phyloP scores from a whole-genome alignment of 2,888 invertebrate genomes.

The Mechanitis messenoides region DNA sequence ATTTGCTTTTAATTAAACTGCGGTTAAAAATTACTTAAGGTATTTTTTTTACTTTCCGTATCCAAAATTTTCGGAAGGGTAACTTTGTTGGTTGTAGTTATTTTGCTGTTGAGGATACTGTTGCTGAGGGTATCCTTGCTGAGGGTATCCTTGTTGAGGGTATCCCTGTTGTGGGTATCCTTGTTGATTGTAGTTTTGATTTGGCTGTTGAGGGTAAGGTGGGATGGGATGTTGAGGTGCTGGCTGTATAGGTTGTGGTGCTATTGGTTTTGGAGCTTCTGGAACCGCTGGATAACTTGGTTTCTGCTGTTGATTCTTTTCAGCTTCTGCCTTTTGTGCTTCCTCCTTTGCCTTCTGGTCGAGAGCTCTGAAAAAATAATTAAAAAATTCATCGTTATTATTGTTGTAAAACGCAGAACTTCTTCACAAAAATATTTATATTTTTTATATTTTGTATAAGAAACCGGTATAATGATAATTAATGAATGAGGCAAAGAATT shows the following conservation, averaged over 20 bases:
- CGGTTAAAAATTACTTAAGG: neutral
- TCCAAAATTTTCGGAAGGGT: constrained; percentile 27
- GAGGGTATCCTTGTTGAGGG: constrained; percentile 35
- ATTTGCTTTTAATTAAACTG: constrained; percentile 1
- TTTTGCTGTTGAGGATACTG: constrained; percentile 28
- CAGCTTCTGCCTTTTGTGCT: constrained; percentile 46
- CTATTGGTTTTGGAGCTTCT: constrained; percentile 29
- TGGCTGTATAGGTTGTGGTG: constrained; percentile 27
- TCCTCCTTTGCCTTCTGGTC: constrained; percentile 56
- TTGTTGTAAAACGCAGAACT: neutral
- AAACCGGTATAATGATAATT: neutral
- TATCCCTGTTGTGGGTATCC: constrained; percentile 26
- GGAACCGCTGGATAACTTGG: constrained; percentile 30
- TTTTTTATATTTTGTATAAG: neutral
- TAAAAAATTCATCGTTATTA: neutral
- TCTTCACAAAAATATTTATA: neutral
- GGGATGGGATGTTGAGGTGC: constrained; percentile 27
- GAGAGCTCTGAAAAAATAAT: constrained; percentile 42
- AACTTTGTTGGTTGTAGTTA: constrained; percentile 29
- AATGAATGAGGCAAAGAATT: neutral
- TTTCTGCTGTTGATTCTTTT: constrained; percentile 44
- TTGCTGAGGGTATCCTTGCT: constrained; percentile 35
- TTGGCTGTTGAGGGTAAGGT: constrained; percentile 28
- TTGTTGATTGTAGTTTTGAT: constrained; percentile 26
- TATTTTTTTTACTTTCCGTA: constrained; percentile 16